Evolutionary conservation across 2,113 vertebrate genomes (phyloP).

Genomic region (Bubo blakistoni): DNA sequence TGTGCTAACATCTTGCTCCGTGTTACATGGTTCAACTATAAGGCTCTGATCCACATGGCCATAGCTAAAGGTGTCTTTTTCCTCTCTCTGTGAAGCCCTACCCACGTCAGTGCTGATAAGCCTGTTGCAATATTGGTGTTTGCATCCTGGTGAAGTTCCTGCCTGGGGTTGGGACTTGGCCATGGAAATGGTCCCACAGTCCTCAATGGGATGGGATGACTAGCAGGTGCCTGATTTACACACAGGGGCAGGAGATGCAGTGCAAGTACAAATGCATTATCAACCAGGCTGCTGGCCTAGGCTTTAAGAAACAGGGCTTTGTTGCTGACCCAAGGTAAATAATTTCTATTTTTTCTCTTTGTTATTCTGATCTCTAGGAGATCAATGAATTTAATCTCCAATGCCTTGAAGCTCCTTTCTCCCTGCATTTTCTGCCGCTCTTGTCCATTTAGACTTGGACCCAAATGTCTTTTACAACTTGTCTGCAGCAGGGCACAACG

Average conservation of each 20-base stretch:
- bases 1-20: not conserved
- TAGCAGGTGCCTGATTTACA: not conserved
- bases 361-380: not conserved
- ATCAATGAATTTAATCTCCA: not conserved
- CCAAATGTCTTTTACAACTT: not conserved
- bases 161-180: too few species aligned
- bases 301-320: not conserved
- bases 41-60: not conserved
- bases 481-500: not conserved
- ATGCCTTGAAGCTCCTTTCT: not conserved
- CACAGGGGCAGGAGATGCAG: not conserved
- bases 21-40: not conserved
- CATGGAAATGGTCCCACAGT: not conserved
- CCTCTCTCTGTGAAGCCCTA: not conserved
- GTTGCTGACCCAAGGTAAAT: not conserved
- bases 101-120: not conserved
- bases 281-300: not conserved
- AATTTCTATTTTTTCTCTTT: not conserved
- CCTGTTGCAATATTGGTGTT: not conserved
- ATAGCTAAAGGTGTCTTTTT: not conserved
- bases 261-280: not conserved
- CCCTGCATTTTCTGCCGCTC: not conserved
- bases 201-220: not conserved
- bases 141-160: not conserved
- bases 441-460: not conserved